phyloP scores from a whole-genome alignment of 2,113 vertebrate genomes.

The Rhea pennata region DNA sequence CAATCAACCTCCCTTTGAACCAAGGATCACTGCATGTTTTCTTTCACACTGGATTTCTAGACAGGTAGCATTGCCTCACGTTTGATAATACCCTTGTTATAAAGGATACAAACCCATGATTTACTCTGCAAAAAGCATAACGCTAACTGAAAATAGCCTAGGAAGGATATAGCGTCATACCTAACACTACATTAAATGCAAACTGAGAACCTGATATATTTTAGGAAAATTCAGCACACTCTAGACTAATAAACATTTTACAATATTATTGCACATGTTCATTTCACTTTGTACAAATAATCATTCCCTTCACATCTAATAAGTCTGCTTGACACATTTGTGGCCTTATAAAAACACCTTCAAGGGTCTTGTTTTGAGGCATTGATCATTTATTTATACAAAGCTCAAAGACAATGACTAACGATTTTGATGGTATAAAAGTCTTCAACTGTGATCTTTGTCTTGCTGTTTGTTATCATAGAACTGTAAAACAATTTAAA shows the following conservation, averaged over 20 bases:
- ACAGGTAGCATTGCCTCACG: constrained; percentile 56
- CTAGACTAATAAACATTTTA: constrained; percentile 91
- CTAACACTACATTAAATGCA: constrained; percentile 90
- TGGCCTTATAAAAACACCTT: constrained; percentile 85
- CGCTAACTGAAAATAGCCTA: constrained; percentile 82
- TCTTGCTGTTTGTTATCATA: constrained; percentile 70
- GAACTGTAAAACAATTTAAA: constrained; percentile 72
- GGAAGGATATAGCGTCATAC: constrained; percentile 89
- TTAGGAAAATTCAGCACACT: constrained; percentile 89
- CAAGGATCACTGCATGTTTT: background rate
- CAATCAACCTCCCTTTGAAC: background rate
- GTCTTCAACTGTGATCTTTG: constrained; percentile 71
- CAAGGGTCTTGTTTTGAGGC: constrained; percentile 79
- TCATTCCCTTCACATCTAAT: constrained; percentile 89
- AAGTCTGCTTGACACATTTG: constrained; percentile 88
- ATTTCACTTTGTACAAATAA: constrained; percentile 88
- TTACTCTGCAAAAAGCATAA: constrained; percentile 80
- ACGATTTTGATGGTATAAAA: constrained; percentile 70
- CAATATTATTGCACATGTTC: constrained; percentile 89
- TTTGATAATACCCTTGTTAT: constrained; percentile 73
- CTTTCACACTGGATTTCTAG: constrained; percentile 31
- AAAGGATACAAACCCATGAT: constrained; percentile 75
- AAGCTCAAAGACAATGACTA: constrained; percentile 78
- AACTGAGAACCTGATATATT: constrained; percentile 88
- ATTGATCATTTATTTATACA: constrained; percentile 83